These are phyloP conservation scores for Cepaea hortensis DNA, from an alignment of 2,888 invertebrate genomes.

Conservation along the genomic window DNA sequence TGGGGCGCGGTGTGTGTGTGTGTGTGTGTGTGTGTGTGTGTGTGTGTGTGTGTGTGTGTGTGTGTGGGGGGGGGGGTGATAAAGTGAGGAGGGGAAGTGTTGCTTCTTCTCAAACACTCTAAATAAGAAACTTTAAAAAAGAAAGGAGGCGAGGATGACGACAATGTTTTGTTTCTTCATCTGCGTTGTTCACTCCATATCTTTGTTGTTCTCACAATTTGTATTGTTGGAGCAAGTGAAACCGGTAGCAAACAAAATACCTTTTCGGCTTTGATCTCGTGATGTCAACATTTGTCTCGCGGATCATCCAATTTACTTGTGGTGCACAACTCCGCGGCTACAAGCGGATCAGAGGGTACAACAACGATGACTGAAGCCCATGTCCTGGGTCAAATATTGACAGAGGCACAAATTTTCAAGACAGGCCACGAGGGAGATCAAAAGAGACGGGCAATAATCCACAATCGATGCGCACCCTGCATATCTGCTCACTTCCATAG, in stretches of 20 bases:
- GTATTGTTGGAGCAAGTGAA: slow-evolving; percentile 33
- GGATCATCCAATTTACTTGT: slow-evolving; percentile 44
- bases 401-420: slow-evolving; percentile 8
- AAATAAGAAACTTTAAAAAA: neutral
- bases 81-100: neutral
- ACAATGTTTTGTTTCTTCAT: slow-evolving; percentile 19
- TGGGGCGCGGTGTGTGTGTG: neutral
- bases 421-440: slow-evolving; percentile 28
- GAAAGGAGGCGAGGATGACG: neutral
- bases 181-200: slow-evolving; percentile 5
- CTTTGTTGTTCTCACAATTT: neutral
- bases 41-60: neutral
- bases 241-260: slow-evolving; percentile 28
- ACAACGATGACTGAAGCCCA: slow-evolving; percentile 8
- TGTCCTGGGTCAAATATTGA: slow-evolving; percentile 18
- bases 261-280: slow-evolving; percentile 43
- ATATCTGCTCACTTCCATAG: slow-evolving; percentile 34
- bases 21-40: neutral
- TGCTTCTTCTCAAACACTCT: neutral
- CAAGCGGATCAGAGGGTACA: slow-evolving; percentile 17
- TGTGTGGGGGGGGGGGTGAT: neutral
- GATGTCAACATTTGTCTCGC: slow-evolving; percentile 35
- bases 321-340: neutral
- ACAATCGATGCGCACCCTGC: slow-evolving; percentile 33
- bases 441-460: slow-evolving; percentile 29